Conservation (phyloP, 2,797 vertebrate genomes). For the Sebastes hopkinsi region DNA sequence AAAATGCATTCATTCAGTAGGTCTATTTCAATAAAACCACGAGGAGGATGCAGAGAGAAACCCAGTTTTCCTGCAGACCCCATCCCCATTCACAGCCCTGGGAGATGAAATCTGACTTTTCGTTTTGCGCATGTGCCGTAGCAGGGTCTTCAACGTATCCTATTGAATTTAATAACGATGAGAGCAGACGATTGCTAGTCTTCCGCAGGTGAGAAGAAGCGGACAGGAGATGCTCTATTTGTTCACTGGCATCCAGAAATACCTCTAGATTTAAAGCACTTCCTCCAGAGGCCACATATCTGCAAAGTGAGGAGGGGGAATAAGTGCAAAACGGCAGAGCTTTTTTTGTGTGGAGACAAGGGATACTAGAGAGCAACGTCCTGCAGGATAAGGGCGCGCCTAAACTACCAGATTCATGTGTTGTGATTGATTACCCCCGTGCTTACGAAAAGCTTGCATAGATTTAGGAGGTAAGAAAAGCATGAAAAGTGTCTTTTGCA, state of each 20-base stretch:
- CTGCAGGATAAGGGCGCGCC: conserved; percentile 81
- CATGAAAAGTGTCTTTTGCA: conserved; percentile 13
- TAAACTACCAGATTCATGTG: conserved; percentile 81
- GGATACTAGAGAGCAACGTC: conserved; percentile 73
- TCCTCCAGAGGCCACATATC: conserved; percentile 56
- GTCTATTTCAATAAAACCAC: neutral
- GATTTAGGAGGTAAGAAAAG: conserved; percentile 78
- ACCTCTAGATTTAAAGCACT: conserved; percentile 48
- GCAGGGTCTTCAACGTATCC: conserved; percentile 59
- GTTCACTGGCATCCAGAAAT: conserved; percentile 32
- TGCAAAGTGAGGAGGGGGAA: conserved; percentile 45
- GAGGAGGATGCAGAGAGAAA: neutral
- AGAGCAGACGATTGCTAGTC: conserved; percentile 64
- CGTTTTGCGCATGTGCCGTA: conserved; percentile 75
- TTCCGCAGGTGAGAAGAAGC: conserved; percentile 70
- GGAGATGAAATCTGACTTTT: conserved; percentile 33
- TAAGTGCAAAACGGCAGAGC: conserved; percentile 30
- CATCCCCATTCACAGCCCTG: conserved; percentile 46
- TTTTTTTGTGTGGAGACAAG: conserved; percentile 55
- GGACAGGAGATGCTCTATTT: conserved; percentile 50
- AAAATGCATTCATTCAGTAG: neutral
- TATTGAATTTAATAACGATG: conserved; percentile 72
- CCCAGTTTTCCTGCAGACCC: conserved; percentile 5
- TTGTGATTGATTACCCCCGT: conserved; percentile 76
- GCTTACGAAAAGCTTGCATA: conserved; percentile 70